Percentiles rank a stretch among this genome's conserved stretches.
Evolutionary conservation across 1,140 invertebrate species (phyloP).

Genomic region (Danaus plexippus): DNA sequence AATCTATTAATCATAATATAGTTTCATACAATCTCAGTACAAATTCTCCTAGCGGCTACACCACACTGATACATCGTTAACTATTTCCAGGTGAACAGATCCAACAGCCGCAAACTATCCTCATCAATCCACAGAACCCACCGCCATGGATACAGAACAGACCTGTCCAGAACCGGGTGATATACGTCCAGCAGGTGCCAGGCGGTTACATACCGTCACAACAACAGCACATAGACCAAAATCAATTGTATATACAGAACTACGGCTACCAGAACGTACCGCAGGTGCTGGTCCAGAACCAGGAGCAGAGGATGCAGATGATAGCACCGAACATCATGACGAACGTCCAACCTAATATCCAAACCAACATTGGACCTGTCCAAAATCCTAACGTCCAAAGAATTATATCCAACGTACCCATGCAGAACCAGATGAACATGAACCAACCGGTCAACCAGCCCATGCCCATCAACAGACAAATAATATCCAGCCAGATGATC

Average conservation of each 20-base stretch:
- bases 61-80: too few relatives aligned
- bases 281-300: conserved; percentile 42
- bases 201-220: conserved; percentile 37
- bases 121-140: conserved; percentile 55
- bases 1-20: too few relatives aligned
- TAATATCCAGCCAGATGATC: conserved; percentile 17
- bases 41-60: too few relatives aligned
- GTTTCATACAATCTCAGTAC: too few relatives aligned
- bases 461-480: conserved; percentile 10
- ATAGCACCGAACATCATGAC: conserved; percentile 29
- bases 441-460: too few relatives aligned
- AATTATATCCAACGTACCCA: conserved; percentile 15
- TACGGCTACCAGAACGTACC: conserved; percentile 44
- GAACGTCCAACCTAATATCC: conserved; percentile 31
- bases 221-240: conserved; percentile 48
- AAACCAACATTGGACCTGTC: conserved; percentile 18
- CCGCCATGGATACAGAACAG: conserved; percentile 62
- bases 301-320: conserved; percentile 44
- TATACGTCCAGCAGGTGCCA: conserved; percentile 54
- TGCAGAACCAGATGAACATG: conserved; percentile 16
- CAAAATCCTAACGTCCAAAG: conserved; percentile 21
- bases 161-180: conserved; percentile 40
- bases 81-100: conserved; percentile 53
- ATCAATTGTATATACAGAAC: conserved; percentile 50
- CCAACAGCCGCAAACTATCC: conserved; percentile 50